phyloP scores from a whole-genome alignment of 2,113 vertebrate species.

The Saccopteryx leptura region DNA sequence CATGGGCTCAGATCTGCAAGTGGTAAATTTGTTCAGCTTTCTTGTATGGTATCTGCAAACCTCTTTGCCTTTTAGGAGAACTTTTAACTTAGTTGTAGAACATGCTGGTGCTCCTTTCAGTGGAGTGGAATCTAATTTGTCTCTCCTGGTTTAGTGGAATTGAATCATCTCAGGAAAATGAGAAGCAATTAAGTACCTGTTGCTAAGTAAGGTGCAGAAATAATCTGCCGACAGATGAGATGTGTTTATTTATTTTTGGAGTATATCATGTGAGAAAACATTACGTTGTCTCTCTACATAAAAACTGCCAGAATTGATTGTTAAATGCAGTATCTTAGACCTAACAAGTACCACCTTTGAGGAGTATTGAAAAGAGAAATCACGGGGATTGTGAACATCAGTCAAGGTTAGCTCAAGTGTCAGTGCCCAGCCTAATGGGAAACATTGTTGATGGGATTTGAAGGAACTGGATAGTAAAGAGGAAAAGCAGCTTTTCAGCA shows the following conservation, averaged over 20 bases:
- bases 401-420: neutral
- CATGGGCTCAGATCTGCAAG: neutral
- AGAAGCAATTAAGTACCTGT: constrained; percentile 80
- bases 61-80: constrained; percentile 45
- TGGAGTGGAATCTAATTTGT: constrained; percentile 65
- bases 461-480: constrained; percentile 61
- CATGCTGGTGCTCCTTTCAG: neutral
- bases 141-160: constrained; percentile 72
- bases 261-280: constrained; percentile 39
- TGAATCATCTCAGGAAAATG: constrained; percentile 76
- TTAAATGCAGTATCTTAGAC: neutral
- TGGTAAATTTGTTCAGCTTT: neutral
- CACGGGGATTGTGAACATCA: neutral
- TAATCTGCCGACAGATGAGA: neutral
- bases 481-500: constrained; percentile 78
- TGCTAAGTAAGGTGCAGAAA: constrained; percentile 63
- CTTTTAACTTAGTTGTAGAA: constrained; percentile 55
- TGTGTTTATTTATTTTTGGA: constrained; percentile 59
- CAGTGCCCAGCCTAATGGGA: neutral
- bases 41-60: neutral
- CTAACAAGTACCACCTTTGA: neutral
- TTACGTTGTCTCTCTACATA: neutral
- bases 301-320: constrained; percentile 59
- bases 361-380: neutral
- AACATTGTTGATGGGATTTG: neutral